Base-by-base conservation (phyloP, 2,888 invertebrate genomes). In the Didymodactylos carnosus region DNA sequence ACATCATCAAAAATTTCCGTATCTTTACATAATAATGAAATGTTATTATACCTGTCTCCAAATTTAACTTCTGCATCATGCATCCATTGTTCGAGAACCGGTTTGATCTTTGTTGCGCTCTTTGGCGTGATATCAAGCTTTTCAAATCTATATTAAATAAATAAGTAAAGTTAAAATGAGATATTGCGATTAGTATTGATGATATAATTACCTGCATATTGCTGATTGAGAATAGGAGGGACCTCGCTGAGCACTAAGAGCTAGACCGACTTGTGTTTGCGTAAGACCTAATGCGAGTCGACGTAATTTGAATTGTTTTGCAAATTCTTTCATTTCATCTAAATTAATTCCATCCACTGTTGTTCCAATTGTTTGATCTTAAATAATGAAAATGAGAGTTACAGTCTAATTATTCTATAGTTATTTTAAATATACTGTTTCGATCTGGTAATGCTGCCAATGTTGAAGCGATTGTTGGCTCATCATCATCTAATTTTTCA, bases 181-280 rank as follows among this genome's bases (percentile, higher is more conserved):
- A 35, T 40, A 41, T 4, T 10, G 27, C 16, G 72, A 19, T 29
- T 19, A 14, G 11, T 13, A 73, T 86, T 87, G 94, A 94, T 94
- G 92, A 91, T n/a, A n/a, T n/a, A n/a, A n/a, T n/a, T n/a, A n/a
- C n/a, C n/a, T n/a, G n/a, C 95, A 97, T 84, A 97, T 97, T 79
- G 95, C 95, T 85, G 94, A 94, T 87, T 97, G 95, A 85, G 94
- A 94, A 85, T 97, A 97, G 72, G 94, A 94, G 41, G 95, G 95
- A 73, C 95, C 95, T 85, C 94, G 94, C 29, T 94, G 94, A 75
- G 93, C 90, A 78, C 92, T 94, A 16, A 95, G 86, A 51, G 95
- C 94, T 84, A 94, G 94, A 7, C 84, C 84, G 16, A 84, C 83
- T 86, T 95, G 95, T 0, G 94, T 94, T 84, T 94, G 94, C 53